A percentile compares a stretch with the other conserved stretches of the same genome.
Evolutionary conservation across 2,797 vertebrate species (phyloP).

Genomic region (Antrozous pallidus): DNA sequence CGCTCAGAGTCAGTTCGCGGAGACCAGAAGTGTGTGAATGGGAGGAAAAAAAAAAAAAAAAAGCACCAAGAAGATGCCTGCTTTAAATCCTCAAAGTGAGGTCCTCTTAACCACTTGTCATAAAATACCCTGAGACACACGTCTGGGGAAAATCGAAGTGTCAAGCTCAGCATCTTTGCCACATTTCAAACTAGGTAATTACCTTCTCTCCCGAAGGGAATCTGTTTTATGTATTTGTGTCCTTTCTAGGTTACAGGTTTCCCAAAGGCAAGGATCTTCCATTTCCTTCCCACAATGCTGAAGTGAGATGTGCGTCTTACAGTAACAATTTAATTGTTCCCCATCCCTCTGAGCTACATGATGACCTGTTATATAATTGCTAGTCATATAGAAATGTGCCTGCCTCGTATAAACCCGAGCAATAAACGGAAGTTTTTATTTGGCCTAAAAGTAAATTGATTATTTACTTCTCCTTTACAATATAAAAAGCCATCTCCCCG

Average conservation of each 20-base stretch:
- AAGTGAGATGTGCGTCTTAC: constrained; percentile 60
- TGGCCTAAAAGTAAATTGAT: constrained; percentile 58
- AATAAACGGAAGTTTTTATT: constrained; percentile 49
- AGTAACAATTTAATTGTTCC: constrained; percentile 73
- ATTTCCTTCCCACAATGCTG: constrained; percentile 28
- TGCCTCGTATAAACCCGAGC: constrained; percentile 49
- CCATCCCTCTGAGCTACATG: constrained; percentile 66
- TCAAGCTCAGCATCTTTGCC: constrained; percentile 78
- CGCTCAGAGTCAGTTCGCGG: constrained; percentile 1
- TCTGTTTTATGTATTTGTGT: constrained; percentile 74
- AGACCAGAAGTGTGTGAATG: accelerated
- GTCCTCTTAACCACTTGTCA: constrained; percentile 70
- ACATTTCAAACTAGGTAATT: constrained; percentile 79
- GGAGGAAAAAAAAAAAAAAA: neutral
- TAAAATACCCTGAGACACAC: constrained; percentile 71
- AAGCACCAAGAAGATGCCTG: neutral
- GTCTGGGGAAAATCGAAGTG: constrained; percentile 76
- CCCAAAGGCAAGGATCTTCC: constrained; percentile 73
- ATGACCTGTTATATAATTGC: constrained; percentile 69
- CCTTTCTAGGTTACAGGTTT: constrained; percentile 77
- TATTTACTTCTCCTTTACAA: constrained; percentile 44
- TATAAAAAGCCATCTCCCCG: neutral
- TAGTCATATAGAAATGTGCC: constrained; percentile 54
- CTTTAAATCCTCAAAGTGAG: constrained; percentile 66
- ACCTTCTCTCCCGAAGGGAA: constrained; percentile 76